Conservation (phyloP, 2,113 vertebrate genomes). For the Piliocolobus tephrosceles region DNA sequence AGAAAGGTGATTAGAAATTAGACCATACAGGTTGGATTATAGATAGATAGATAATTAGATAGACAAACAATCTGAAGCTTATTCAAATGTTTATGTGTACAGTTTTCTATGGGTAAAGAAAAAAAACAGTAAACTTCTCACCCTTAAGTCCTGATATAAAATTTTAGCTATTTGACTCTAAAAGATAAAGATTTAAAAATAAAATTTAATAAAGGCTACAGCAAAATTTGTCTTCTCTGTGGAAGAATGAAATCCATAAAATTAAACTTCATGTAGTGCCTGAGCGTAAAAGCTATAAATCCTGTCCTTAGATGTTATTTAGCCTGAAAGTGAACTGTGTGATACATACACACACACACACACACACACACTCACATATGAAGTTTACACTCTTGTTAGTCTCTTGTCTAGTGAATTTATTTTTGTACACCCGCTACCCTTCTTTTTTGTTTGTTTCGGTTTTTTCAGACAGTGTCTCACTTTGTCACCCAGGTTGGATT, state of each 20-base stretch:
- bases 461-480: too few relatives aligned
- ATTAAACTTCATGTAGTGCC: neutral
- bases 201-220: conserved; percentile 10
- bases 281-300: neutral
- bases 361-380: too few relatives aligned
- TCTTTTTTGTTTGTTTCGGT: too few relatives aligned
- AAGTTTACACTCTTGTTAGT: neutral
- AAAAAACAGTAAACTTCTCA: neutral
- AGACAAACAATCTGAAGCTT: neutral
- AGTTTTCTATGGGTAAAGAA: neutral
- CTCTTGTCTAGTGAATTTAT: neutral
- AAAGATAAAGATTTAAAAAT: conserved; percentile 39
- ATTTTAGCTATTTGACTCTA: neutral
- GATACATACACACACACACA: neutral
- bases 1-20: neutral
- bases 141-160: conserved; percentile 11
- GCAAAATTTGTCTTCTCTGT: conserved; percentile 11
- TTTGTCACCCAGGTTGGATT: too few relatives aligned
- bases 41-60: neutral
- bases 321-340: neutral
- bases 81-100: conserved; percentile 31
- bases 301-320: conserved; percentile 12
- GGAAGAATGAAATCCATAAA: conserved; percentile 18
- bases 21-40: neutral
- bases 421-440: neutral